phyloP scores from a whole-genome alignment of 2,113 vertebrate genomes.

The Chrysochloris asiatica region DNA sequence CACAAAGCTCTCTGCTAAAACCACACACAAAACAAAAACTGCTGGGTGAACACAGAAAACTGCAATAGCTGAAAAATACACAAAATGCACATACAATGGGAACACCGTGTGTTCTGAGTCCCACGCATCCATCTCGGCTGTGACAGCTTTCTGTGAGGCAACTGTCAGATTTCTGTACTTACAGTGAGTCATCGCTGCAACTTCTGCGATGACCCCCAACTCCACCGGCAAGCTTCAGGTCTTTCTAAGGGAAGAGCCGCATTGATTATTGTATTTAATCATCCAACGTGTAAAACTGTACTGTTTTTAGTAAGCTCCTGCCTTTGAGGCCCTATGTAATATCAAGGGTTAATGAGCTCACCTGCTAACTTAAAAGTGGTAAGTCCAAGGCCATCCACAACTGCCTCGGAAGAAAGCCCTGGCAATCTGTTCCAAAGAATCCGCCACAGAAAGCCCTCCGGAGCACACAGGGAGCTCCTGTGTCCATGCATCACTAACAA shows the following conservation, averaged over 20 bases:
- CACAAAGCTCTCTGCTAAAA: not conserved
- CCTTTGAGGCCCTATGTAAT: not conserved
- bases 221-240: not conserved
- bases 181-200: too few species aligned
- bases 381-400: not conserved
- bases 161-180: too few species aligned
- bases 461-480: too few species aligned
- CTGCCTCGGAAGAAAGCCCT: not conserved
- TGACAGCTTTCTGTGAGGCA: too few species aligned
- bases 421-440: not conserved
- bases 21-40: too few species aligned
- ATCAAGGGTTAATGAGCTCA: not conserved
- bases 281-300: not conserved
- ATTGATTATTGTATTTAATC: too few species aligned
- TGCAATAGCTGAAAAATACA: too few species aligned
- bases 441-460: too few species aligned
- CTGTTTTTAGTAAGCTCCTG: not conserved
- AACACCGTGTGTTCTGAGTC: too few species aligned
- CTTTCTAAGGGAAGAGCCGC: not conserved
- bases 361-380: not conserved
- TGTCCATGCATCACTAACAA: not conserved
- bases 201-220: not conserved
- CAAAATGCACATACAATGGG: too few species aligned
- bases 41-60: too few species aligned
- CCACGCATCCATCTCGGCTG: too few species aligned